A percentile compares a stretch with the other conserved stretches of the same genome.
Evolutionary conservation across 2,113 vertebrate species (phyloP).

Genomic region (Coregonus clupeaformis): DNA sequence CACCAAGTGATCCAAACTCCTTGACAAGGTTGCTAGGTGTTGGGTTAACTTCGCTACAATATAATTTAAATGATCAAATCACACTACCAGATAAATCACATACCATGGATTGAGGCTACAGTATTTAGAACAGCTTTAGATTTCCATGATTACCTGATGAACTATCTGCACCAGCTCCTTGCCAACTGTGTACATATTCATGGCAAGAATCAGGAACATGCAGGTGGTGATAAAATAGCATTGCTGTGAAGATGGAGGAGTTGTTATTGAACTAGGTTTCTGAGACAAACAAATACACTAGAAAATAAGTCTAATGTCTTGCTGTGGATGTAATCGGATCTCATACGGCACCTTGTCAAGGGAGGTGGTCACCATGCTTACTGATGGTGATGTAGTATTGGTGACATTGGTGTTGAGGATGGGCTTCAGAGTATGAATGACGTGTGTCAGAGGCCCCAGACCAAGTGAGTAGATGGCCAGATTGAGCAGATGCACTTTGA

Average conservation of each 20-base stretch:
- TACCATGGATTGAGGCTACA: too few species aligned
- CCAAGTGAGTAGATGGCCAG: conserved; percentile 82
- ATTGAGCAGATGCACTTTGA: conserved; percentile 84
- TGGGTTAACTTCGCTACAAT: too few species aligned
- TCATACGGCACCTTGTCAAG: conserved; percentile 36
- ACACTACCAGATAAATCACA: too few species aligned
- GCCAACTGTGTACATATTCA: conserved; percentile 81
- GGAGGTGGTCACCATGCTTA: conserved; percentile 40
- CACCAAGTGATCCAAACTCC: too few species aligned
- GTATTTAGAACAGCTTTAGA: background rate
- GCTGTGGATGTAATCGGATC: too few species aligned
- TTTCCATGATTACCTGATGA: conserved; percentile 77
- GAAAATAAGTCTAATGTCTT: too few species aligned
- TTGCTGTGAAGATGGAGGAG: conserved; percentile 67
- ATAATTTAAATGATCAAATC: too few species aligned
- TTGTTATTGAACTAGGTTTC: background rate
- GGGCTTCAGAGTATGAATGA: conserved; percentile 75
- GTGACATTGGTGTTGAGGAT: conserved; percentile 33
- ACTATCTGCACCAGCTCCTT: conserved; percentile 83
- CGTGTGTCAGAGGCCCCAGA: conserved; percentile 80
- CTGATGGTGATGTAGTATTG: background rate
- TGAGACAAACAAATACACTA: background rate
- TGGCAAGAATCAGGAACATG: conserved; percentile 81
- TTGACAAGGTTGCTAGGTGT: too few species aligned
- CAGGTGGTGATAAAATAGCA: conserved; percentile 73